Evolutionary conservation across 2,888 invertebrate species (phyloP).

Genomic region (Microctonus brassicae): DNA sequence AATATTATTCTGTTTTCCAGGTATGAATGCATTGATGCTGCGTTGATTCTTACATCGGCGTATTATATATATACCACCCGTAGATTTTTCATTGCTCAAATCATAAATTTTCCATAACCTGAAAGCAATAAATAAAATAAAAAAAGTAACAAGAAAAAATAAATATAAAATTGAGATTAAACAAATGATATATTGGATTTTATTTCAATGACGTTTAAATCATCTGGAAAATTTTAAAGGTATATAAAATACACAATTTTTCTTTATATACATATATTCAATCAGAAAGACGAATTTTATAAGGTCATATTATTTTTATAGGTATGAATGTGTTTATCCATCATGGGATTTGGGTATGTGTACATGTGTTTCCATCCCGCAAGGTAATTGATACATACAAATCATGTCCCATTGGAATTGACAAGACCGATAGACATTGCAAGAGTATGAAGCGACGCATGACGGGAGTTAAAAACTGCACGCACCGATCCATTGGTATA

Average conservation of each 20-base stretch:
- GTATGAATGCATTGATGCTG: background rate
- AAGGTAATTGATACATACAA: conserved; percentile 63
- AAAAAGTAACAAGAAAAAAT: conserved; percentile 32
- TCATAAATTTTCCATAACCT: background rate
- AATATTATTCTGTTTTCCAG: background rate
- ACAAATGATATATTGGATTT: background rate
- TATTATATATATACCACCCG: conserved; percentile 16
- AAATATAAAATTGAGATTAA: background rate
- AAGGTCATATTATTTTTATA: too few species aligned
- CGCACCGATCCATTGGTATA: conserved; percentile 11
- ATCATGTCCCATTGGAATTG: conserved; percentile 50
- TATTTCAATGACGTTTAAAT: background rate
- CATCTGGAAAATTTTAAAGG: background rate
- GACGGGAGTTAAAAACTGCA: conserved; percentile 23
- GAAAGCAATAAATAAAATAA: conserved; percentile 1
- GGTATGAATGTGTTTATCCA: background rate
- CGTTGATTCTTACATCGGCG: too few species aligned
- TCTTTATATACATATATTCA: background rate
- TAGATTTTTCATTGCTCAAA: background rate
- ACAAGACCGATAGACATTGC: conserved; percentile 44
- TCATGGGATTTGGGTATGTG: conserved; percentile 28
- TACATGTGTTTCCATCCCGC: conserved; percentile 42
- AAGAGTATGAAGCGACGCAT: background rate
- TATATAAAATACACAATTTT: background rate
- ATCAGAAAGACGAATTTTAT: background rate